These are phyloP conservation scores for Macroglossus sobrinus DNA, from an alignment of 2,113 vertebrate genomes.

Conservation along the genomic window DNA sequence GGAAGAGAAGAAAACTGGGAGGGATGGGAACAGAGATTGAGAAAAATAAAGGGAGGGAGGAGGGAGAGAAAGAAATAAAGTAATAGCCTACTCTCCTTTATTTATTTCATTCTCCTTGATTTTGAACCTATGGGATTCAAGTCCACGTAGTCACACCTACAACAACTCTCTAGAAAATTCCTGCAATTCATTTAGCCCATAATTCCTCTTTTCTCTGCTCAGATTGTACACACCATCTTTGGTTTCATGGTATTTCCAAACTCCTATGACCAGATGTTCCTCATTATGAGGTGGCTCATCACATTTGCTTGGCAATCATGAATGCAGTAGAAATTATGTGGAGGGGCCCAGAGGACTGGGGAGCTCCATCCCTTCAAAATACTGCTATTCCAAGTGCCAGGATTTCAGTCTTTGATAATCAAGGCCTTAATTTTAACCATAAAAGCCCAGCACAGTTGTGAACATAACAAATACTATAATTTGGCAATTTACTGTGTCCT, in stretches of 20 bases:
- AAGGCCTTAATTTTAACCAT: constrained; percentile 3
- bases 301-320: background rate
- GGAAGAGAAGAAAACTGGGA: background rate
- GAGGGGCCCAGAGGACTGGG: background rate
- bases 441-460: background rate
- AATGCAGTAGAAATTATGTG: background rate
- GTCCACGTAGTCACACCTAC: background rate
- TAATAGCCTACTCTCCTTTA: background rate
- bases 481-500: background rate
- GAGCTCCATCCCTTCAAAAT: background rate
- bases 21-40: background rate
- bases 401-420: constrained; percentile 23
- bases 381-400: background rate
- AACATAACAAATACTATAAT: background rate
- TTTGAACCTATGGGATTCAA: background rate
- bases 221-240: background rate
- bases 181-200: background rate
- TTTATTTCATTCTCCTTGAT: background rate
- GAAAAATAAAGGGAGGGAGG: background rate
- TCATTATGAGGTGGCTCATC: constrained; percentile 35
- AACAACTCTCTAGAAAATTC: background rate
- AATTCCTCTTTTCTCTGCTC: constrained; percentile 1
- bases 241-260: constrained; percentile 14
- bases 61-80: background rate
- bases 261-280: constrained; percentile 56